Conservation (phyloP, 2,797 vertebrate species). For the Enoplosus armatus region DNA sequence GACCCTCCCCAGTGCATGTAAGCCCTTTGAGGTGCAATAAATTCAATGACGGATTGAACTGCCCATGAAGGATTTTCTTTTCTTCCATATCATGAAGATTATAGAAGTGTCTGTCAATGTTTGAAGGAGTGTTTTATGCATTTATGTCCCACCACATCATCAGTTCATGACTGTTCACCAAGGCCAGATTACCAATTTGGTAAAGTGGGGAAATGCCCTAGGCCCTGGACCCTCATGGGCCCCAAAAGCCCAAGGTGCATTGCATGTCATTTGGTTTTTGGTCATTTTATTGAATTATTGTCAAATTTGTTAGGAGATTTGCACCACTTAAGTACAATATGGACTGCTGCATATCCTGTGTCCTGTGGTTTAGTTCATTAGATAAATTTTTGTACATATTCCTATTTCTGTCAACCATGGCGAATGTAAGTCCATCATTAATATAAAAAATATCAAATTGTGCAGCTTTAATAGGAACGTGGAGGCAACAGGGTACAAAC, state of each 20-base stretch:
- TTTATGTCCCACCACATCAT: background rate
- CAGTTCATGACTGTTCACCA: background rate
- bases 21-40: constrained; percentile 99
- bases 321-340: background rate
- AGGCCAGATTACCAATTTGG: background rate
- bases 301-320: background rate
- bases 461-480: background rate
- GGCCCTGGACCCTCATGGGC: background rate
- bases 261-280: background rate
- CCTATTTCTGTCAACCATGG: too few species aligned
- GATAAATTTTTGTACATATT: too few species aligned
- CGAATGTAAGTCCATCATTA: too few species aligned
- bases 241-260: background rate
- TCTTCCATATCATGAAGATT: constrained; percentile 1
- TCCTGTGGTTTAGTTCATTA: background rate
- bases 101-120: background rate
- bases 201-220: background rate
- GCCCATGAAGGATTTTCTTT: constrained; percentile 33
- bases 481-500: background rate
- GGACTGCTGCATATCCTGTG: background rate
- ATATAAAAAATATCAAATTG: background rate
- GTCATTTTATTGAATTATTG: background rate
- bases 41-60: constrained; percentile 92
- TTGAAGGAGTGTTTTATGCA: background rate
- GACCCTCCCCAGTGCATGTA: constrained; percentile 94